Evolutionary conservation across 2,797 vertebrate species (phyloP).

Genomic region (Cetoscarus ocellatus): DNA sequence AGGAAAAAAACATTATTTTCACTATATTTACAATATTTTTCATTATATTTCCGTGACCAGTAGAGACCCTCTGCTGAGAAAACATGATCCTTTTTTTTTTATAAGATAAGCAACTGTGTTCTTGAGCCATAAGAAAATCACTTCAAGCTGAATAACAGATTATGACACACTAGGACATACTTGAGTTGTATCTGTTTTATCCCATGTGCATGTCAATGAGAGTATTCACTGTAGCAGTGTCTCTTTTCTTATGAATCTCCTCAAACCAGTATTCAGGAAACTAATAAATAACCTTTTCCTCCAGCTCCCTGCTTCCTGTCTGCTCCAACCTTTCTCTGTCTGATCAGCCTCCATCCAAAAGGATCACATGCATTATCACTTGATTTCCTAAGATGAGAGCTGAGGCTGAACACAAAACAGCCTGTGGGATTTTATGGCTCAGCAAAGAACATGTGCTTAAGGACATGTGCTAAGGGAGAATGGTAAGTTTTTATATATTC

Average conservation of each 20-base stretch:
- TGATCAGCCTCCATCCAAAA: conserved; percentile 11
- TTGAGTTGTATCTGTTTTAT: too few relatives aligned
- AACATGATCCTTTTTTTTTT: too few relatives aligned
- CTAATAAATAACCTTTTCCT: conserved; percentile 17
- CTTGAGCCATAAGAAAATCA: too few relatives aligned
- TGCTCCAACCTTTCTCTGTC: conserved; percentile 14
- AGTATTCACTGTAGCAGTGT: too few relatives aligned
- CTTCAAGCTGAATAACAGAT: too few relatives aligned
- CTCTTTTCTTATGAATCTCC: background rate
- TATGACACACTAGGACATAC: too few relatives aligned
- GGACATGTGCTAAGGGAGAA: background rate
- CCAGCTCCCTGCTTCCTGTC: too few relatives aligned
- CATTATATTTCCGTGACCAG: too few relatives aligned
- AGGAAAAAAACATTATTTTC: too few relatives aligned
- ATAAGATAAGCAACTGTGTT: too few relatives aligned
- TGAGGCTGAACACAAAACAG: conserved; percentile 39
- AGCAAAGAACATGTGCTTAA: conserved; percentile 6
- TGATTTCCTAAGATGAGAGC: conserved; percentile 62
- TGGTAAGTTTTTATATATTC: background rate
- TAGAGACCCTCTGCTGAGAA: too few relatives aligned
- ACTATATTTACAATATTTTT: too few relatives aligned
- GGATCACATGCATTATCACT: conserved; percentile 81
- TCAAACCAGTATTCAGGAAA: background rate
- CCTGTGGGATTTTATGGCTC: conserved; percentile 55
- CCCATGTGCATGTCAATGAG: background rate